A percentile compares a stretch with the other conserved stretches of the same genome.
phyloP scores from a whole-genome alignment of 2,113 vertebrate species.

The Choloepus hoffmanni region DNA sequence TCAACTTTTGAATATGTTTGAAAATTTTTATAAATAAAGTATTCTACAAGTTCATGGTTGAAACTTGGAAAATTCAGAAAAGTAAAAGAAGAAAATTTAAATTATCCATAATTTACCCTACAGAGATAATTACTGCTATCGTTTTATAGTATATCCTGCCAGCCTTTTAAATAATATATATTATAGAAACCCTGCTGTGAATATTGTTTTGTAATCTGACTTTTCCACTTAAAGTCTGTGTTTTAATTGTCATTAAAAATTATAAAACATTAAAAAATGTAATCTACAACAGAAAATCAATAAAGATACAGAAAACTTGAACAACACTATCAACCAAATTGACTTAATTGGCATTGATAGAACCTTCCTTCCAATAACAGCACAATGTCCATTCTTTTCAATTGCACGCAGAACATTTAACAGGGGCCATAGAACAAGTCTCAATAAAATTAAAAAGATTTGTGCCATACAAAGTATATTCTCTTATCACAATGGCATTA shows the following conservation, averaged over 20 bases:
- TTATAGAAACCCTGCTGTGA: conserved; percentile 44
- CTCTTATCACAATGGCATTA: conserved; percentile 42
- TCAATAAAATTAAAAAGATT: background rate
- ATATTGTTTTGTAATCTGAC: too few relatives aligned
- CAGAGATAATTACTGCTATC: conserved; percentile 63
- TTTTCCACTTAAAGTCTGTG: background rate
- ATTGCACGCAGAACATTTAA: conserved; percentile 21
- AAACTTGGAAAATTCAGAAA: conserved; percentile 60
- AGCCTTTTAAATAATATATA: conserved; percentile 58
- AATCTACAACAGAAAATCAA: conserved; percentile 23
- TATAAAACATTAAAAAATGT: conserved; percentile 54
- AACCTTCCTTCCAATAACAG: background rate
- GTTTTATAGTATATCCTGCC: conserved; percentile 35
- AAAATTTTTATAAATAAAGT: conserved; percentile 48
- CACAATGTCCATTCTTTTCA: conserved; percentile 40
- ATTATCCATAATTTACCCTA: conserved; percentile 50
- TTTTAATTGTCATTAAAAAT: conserved; percentile 31
- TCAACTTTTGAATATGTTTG: conserved; percentile 9
- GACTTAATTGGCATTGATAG: background rate
- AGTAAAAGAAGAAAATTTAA: conserved; percentile 43
- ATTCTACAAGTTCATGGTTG: conserved; percentile 39
- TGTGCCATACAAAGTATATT: conserved; percentile 17
- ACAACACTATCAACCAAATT: too few relatives aligned
- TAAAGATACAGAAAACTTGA: conserved; percentile 41
- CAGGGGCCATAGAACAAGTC: conserved; percentile 21